Conservation (phyloP, 2,113 vertebrate genomes). For the Raphicerus campestris region DNA sequence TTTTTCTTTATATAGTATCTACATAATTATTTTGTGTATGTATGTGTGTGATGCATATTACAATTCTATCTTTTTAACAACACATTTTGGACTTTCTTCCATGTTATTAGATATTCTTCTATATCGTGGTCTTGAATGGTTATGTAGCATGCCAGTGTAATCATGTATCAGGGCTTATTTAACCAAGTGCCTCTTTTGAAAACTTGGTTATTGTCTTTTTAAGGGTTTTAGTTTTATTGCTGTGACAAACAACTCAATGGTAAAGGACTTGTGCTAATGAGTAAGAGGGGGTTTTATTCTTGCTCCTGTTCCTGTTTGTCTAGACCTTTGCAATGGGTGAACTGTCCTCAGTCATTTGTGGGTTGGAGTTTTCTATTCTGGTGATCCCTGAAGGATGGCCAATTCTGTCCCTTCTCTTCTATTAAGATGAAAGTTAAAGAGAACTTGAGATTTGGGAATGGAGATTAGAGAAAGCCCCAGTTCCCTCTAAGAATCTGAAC, state of each 20-base stretch:
- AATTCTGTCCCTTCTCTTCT: background rate
- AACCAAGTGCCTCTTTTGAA: background rate
- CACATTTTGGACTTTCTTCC: background rate
- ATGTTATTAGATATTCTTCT: background rate
- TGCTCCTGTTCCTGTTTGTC: background rate
- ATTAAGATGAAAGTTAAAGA: background rate
- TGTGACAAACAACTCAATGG: background rate
- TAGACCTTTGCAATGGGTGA: background rate
- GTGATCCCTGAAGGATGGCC: background rate
- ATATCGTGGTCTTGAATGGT: background rate
- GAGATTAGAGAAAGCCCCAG: background rate
- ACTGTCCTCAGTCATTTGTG: background rate
- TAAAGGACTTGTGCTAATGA: background rate
- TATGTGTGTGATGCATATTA: background rate
- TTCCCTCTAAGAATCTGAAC: background rate
- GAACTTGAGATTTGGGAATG: background rate
- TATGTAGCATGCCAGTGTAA: background rate
- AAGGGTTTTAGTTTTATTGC: background rate
- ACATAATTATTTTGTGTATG: no score
- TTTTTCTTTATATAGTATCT: background rate
- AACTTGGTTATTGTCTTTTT: background rate
- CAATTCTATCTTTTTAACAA: background rate
- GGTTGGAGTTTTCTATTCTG: background rate
- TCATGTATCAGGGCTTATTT: background rate
- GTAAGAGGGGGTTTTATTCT: background rate